phyloP scores from a whole-genome alignment of 2,888 invertebrate genomes.

The Myopa tessellatipennis region DNA sequence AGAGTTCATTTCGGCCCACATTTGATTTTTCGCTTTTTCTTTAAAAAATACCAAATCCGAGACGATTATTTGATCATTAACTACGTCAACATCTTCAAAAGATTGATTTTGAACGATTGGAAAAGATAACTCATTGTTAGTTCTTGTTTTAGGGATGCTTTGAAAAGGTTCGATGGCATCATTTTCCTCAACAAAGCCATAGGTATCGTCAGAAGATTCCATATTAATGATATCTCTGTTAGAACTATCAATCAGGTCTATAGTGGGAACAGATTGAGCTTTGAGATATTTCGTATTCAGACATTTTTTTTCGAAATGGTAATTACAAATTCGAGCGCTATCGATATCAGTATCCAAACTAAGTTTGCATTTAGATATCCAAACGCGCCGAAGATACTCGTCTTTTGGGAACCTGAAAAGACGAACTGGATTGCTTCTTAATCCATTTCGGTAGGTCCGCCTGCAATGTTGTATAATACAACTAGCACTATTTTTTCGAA shows the following conservation, averaged over 20 bases:
- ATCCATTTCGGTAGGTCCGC: too few species aligned
- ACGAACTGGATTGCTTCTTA: too few species aligned
- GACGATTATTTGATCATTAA: not conserved
- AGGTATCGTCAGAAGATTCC: not conserved
- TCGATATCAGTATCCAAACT: too few species aligned
- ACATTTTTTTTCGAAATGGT: not conserved
- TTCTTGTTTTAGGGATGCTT: not conserved
- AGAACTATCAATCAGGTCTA: not conserved
- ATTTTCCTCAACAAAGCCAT: slow-evolving; percentile 16
- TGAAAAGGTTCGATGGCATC: not conserved
- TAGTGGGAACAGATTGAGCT: slow-evolving; percentile 20
- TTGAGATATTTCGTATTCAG: not conserved
- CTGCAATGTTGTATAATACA: too few species aligned
- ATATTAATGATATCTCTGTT: not conserved
- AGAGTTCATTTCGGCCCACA: not conserved
- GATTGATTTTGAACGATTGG: not conserved
- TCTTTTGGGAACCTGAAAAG: too few species aligned
- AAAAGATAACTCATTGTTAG: not conserved
- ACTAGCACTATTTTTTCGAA: too few species aligned
- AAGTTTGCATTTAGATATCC: too few species aligned
- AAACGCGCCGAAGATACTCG: too few species aligned
- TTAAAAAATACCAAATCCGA: not conserved
- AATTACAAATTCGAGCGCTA: too few species aligned
- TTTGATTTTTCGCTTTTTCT: not conserved
- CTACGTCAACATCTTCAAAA: not conserved